phyloP scores from a whole-genome alignment of 2,888 invertebrate species.

The Synergus gifuensis region DNA sequence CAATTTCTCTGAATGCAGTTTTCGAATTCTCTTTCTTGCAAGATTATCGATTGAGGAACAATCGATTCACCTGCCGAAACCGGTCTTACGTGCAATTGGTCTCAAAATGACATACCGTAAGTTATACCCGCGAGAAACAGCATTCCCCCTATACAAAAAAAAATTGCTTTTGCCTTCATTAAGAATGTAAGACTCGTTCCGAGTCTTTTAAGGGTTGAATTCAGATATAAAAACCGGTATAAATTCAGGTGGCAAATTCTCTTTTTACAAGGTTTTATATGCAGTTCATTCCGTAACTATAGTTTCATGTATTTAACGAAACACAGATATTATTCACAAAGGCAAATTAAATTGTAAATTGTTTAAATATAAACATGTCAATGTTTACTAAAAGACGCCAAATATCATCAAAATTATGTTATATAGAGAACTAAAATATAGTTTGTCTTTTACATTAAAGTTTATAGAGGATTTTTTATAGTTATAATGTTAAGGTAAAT shows the following conservation, averaged over 20 bases:
- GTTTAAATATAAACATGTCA: neutral
- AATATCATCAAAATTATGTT: neutral
- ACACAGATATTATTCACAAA: slow-evolving; percentile 5
- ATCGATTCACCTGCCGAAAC: slow-evolving; percentile 41
- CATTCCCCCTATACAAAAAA: slow-evolving; percentile 17
- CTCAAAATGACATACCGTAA: slow-evolving; percentile 29
- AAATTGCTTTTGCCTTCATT: slow-evolving; percentile 18
- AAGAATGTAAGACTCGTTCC: slow-evolving; percentile 36
- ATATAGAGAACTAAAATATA: neutral
- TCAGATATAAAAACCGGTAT: slow-evolving; percentile 37
- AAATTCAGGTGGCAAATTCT: slow-evolving; percentile 32
- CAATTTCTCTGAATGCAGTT: slow-evolving; percentile 23
- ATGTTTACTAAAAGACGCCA: neutral
- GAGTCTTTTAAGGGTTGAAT: slow-evolving; percentile 40
- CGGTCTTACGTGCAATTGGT: slow-evolving; percentile 33
- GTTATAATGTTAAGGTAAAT: slow-evolving; percentile 18
- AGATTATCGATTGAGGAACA: slow-evolving; percentile 31
- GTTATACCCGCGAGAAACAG: slow-evolving; percentile 20
- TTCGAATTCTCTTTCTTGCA: slow-evolving; percentile 11
- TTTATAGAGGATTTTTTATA: neutral
- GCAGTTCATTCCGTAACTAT: slow-evolving; percentile 7
- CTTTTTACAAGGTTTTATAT: slow-evolving; percentile 19
- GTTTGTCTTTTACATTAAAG: neutral
- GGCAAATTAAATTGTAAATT: neutral
- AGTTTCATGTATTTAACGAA: neutral